phyloP scores from a whole-genome alignment of 2,888 invertebrate genomes.

The Sinopyrophorus schimmeli region DNA sequence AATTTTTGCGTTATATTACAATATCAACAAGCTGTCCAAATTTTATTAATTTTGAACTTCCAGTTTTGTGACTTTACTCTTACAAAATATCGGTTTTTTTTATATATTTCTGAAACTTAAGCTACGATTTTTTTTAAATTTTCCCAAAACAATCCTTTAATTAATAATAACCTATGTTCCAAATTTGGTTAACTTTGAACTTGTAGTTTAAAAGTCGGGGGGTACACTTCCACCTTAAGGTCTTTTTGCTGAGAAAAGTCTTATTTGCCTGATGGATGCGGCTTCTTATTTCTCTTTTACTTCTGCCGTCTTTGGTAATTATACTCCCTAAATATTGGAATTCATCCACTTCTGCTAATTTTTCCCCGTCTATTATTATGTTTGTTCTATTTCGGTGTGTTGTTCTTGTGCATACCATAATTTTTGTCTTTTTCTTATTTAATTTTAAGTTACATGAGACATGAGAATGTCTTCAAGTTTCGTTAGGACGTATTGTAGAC shows the following conservation, averaged over 20 bases:
- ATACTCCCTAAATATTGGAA: conserved; percentile 1
- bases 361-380: conserved; percentile 1
- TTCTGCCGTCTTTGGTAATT: conserved; percentile 1
- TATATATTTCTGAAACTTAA: too few species aligned
- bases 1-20: too few species aligned
- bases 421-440: conserved; percentile 5
- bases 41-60: too few species aligned
- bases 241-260: conserved; percentile 1
- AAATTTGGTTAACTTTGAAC: too few species aligned
- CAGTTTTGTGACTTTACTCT: too few species aligned
- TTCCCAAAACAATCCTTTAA: too few species aligned
- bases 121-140: too few species aligned
- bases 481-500: conserved; percentile 1
- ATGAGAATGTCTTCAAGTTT: conserved; percentile 1
- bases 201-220: too few species aligned
- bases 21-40: too few species aligned
- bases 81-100: too few species aligned
- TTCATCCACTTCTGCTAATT: conserved; percentile 6
- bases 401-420: conserved; percentile 10
- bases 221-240: too few species aligned
- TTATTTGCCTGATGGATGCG: conserved; percentile 1
- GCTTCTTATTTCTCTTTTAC: conserved; percentile 5
- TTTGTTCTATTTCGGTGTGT: conserved; percentile 3
- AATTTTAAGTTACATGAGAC: neutral
- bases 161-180: too few species aligned